phyloP scores from a whole-genome alignment of 30 jellyfish, hydroid and myxozoan genomes.

The Cassiopea xamachana region DNA sequence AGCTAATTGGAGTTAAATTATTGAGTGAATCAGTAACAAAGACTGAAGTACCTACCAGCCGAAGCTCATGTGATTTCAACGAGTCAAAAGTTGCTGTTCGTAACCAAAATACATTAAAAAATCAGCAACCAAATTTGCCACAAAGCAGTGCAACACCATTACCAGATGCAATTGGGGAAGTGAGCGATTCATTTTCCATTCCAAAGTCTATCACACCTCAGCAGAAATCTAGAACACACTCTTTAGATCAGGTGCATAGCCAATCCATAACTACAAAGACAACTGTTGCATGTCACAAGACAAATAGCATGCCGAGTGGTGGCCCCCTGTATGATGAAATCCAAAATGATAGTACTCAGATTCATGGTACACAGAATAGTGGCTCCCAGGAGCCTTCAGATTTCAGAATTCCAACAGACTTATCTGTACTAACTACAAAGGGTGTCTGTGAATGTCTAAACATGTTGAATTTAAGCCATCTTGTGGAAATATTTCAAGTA shows the following conservation, averaged over 20 bases:
- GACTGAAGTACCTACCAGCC: background rate
- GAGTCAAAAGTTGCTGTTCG: background rate
- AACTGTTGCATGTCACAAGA: background rate
- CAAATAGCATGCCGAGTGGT: background rate
- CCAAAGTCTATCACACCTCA: background rate
- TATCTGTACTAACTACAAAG: conserved; percentile 34
- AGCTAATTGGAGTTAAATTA: background rate
- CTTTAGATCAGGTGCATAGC: background rate
- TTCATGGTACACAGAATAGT: no score
- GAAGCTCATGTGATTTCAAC: no score
- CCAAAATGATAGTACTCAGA: no score
- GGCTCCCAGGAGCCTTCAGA: background rate
- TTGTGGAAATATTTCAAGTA: conserved; percentile 43
- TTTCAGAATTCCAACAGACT: conserved; percentile 29
- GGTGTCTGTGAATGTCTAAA: conserved; percentile 66
- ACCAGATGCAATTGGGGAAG: background rate
- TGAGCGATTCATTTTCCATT: no score
- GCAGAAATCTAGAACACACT: background rate
- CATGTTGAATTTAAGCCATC: conserved; percentile 66
- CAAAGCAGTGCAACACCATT: background rate
- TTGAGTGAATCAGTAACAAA: background rate
- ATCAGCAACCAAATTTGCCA: background rate
- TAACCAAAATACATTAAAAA: background rate
- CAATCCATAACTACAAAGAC: background rate
- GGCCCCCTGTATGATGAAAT: no score